phyloP scores from a whole-genome alignment of 2,888 invertebrate genomes.

The Dynastes hyllus region DNA sequence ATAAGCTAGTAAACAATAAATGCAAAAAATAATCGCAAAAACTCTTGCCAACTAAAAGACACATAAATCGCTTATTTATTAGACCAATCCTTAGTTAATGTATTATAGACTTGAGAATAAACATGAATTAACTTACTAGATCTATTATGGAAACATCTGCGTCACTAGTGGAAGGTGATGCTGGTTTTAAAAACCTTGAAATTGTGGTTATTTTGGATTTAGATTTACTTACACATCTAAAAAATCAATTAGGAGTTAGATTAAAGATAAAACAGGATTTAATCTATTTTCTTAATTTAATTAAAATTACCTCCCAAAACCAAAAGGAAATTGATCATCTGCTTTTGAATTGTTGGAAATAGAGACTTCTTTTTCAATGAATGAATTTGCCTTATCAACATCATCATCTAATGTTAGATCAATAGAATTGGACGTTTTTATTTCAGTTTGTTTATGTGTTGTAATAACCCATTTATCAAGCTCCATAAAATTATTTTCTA shows the following conservation, averaged over 20 bases:
- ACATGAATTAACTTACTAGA: conserved; percentile 8
- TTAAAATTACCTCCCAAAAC: conserved; percentile 23
- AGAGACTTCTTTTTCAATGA: neutral
- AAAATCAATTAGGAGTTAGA: neutral
- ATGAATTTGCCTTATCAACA: neutral
- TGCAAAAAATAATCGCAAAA: no score
- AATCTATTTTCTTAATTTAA: neutral
- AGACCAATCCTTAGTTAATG: no score
- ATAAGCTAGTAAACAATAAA: no score
- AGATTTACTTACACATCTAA: neutral
- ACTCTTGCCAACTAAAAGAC: no score
- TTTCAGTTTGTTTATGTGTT: neutral
- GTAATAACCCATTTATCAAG: neutral
- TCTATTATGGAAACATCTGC: neutral
- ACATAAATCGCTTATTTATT: no score
- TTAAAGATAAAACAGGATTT: neutral
- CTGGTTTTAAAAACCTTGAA: conserved; percentile 9
- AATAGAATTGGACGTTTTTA: neutral
- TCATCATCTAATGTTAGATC: conserved; percentile 32
- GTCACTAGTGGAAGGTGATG: neutral
- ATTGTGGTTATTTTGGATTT: no score
- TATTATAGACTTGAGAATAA: neutral
- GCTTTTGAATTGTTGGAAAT: neutral
- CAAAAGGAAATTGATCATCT: conserved; percentile 16
- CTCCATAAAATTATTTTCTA: neutral